These are phyloP conservation scores for Sapajus apella DNA, from an alignment of 2,113 vertebrate genomes.

Conservation along the genomic window DNA sequence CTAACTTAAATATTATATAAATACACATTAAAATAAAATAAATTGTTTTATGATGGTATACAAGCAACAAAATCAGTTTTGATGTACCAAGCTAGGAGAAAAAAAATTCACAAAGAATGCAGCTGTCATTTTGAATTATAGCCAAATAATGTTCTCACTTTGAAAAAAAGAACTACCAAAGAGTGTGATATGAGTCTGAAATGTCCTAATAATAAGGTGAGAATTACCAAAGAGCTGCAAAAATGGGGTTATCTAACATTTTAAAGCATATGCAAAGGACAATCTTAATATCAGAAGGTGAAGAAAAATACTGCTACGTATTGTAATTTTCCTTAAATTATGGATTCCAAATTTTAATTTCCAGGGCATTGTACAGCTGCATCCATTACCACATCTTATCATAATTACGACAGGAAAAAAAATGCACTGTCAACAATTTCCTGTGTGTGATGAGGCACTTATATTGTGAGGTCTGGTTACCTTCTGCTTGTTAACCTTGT, in stretches of 20 bases:
- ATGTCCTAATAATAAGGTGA: neutral
- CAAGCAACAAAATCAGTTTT: neutral
- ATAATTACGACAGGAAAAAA: constrained; percentile 21
- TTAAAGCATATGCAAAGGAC: neutral
- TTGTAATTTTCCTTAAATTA: constrained; percentile 17
- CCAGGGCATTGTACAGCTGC: neutral
- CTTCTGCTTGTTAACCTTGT: constrained; percentile 83
- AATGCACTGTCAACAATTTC: constrained; percentile 61
- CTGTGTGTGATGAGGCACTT: constrained; percentile 61
- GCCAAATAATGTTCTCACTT: neutral
- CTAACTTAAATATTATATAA: constrained; percentile 48
- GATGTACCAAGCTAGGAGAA: neutral
- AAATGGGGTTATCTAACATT: neutral
- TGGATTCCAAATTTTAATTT: constrained; percentile 44
- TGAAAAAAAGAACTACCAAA: neutral
- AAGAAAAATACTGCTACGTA: neutral
- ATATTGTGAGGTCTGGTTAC: constrained; percentile 65
- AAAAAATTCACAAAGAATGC: neutral
- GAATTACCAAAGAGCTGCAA: neutral
- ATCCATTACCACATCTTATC: neutral
- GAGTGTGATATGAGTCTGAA: rapidly evolving
- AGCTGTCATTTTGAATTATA: neutral
- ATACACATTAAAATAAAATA: constrained; percentile 3
- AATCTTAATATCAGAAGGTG: constrained; percentile 14
- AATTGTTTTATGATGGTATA: neutral